These are phyloP conservation scores for Takifugu flavidus DNA, from an alignment of 2,113 vertebrate species.

Conservation along the genomic window DNA sequence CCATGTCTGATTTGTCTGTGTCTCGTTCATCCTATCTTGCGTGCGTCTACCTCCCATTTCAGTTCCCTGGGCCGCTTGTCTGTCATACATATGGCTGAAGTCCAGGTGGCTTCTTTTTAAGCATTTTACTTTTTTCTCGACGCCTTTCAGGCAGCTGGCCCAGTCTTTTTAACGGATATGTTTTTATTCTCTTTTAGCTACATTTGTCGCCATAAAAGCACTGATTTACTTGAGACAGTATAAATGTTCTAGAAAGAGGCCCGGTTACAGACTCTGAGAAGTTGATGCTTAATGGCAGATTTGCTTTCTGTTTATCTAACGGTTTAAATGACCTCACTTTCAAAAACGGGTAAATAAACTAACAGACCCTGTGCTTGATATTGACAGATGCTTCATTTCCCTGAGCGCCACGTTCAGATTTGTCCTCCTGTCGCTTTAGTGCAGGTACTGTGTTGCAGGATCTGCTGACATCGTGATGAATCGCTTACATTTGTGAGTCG, in stretches of 20 bases:
- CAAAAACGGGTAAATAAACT: no score
- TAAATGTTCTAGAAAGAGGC: no score
- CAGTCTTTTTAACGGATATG: not conserved
- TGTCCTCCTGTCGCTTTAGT: constrained; percentile 8
- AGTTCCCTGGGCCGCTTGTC: constrained; percentile 1
- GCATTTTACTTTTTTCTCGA: not conserved
- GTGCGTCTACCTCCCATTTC: constrained; percentile 12
- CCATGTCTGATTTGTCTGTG: constrained; percentile 45
- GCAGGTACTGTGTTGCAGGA: constrained; percentile 23
- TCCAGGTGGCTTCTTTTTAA: constrained; percentile 2
- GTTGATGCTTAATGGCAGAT: no score
- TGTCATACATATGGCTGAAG: not conserved
- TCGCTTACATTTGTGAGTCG: constrained; percentile 55
- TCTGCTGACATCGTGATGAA: constrained; percentile 35
- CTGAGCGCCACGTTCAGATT: no score
- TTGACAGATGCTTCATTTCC: no score
- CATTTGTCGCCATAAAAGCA: no score
- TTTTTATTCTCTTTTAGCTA: no score
- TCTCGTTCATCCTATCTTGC: constrained; percentile 22
- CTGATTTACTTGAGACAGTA: no score
- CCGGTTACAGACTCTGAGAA: no score
- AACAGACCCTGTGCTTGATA: no score
- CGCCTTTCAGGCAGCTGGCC: constrained; percentile 11
- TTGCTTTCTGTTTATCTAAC: no score
- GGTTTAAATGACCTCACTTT: no score